Base-by-base conservation (phyloP, 1,140 invertebrate genomes). In the Centruroides sculpturatus region DNA sequence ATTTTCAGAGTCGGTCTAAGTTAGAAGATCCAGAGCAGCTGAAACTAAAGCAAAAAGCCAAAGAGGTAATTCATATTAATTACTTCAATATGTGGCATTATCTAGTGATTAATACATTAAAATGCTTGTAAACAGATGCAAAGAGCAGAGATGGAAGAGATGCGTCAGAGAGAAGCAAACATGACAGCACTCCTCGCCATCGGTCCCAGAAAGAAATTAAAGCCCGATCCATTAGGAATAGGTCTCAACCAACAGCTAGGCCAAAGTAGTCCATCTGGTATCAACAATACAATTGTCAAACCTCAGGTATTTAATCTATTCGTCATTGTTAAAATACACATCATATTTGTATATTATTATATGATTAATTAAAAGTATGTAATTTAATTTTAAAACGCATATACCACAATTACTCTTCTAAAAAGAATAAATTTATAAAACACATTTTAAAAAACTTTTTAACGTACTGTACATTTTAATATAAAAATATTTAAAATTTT, bases 21-120 rank as follows among this genome's bases (percentile, higher is more conserved):
- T 85, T 89, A 35, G 94, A 98, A 78, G 94, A 98, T 79, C 93
- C 93, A 0, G 94, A 98, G 72, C 92, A 98, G 75, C 85, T 89
- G 0, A 97, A 97, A 74, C 77, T 98, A 60, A 98, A 98, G 79
- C 91, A 92, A 52, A 96, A 94, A 78, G 91, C 90, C 68, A 89
- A 85, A 80, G 85, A 87, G 76, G 84, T 84, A 74, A 23, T 23
- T 23, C 23, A 23, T 23, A 23, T 23, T 23, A 23, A 23, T 23
- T 23, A 23, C 23, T 23, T 23, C 36, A 59, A 36, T 60, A 23
- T 50, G 5, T 46, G 35, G 35, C 35, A n/a, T 41, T 56, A 1
- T 56, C 34, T 53, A 53, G 7, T 12, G 7, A 53, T 53, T 53
- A 13, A 10, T 53, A 13, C 34, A 53, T 52, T 34, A 62, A 64